Percentiles rank a stretch among this genome's conserved stretches.
Conservation (phyloP, 2,113 vertebrate species). For the Crotalus horridus region DNA sequence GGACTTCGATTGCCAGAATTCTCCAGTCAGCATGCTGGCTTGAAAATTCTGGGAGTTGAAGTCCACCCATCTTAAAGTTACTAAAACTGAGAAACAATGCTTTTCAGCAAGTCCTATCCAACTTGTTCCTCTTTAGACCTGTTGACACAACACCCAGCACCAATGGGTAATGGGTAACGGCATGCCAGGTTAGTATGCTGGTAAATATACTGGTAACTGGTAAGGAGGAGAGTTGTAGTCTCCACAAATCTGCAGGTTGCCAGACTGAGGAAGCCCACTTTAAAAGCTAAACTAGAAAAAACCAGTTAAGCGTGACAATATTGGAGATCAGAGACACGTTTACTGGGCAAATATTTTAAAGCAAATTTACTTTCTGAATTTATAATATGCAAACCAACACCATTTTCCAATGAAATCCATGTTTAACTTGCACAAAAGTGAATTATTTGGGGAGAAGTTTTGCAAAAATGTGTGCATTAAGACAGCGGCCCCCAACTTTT, state of each 20-base stretch:
- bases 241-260: background rate
- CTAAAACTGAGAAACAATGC: too few species aligned
- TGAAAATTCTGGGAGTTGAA: too few species aligned
- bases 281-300: background rate
- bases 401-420: background rate
- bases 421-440: background rate
- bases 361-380: background rate
- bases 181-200: background rate
- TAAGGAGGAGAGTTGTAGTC: too few species aligned
- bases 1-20: too few species aligned
- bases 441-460: background rate
- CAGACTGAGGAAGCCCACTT: background rate
- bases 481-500: too few species aligned
- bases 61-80: too few species aligned
- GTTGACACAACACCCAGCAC: background rate
- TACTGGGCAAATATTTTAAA: background rate
- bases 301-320: background rate
- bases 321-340: background rate
- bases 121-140: background rate
- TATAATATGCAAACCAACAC: background rate
- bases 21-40: too few species aligned
- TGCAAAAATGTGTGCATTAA: background rate
- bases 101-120: background rate
- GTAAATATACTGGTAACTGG: too few species aligned
- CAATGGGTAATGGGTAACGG: background rate